Evolutionary conservation across 1,140 invertebrate genomes (phyloP).

Genomic region (Agrilus planipennis): DNA sequence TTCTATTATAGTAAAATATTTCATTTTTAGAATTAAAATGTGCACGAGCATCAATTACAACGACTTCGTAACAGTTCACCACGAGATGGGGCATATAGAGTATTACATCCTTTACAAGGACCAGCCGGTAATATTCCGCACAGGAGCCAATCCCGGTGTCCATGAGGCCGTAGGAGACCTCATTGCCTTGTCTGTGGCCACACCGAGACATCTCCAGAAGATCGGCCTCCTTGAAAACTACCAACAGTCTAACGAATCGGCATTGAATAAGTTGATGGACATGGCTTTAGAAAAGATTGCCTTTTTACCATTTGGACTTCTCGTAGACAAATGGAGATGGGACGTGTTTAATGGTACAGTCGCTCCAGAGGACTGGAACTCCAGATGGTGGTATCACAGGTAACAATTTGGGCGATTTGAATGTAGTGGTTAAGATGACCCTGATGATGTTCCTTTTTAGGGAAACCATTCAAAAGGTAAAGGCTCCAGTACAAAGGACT

Average conservation of each 20-base stretch:
- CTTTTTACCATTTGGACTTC: slow-evolving; percentile 44
- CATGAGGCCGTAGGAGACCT: slow-evolving; percentile 63
- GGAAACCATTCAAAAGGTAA: slow-evolving; percentile 27
- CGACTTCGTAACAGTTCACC: slow-evolving; percentile 60
- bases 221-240: slow-evolving; percentile 9
- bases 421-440: background rate
- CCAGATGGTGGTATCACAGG: slow-evolving; percentile 50
- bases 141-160: slow-evolving; percentile 64
- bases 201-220: slow-evolving; percentile 26
- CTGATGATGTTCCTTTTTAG: slow-evolving; percentile 4
- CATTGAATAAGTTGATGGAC: slow-evolving; percentile 35
- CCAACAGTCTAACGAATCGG: background rate
- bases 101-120: slow-evolving; percentile 60
- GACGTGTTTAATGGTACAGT: slow-evolving; percentile 44
- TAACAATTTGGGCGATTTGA: slow-evolving; percentile 25
- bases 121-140: slow-evolving; percentile 48
- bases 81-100: slow-evolving; percentile 67
- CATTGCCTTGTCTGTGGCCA: slow-evolving; percentile 48
- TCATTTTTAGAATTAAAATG: slow-evolving; percentile 40
- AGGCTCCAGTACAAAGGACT: slow-evolving; percentile 38
- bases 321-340: slow-evolving; percentile 46
- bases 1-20: slow-evolving; percentile 41
- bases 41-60: slow-evolving; percentile 55
- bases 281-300: slow-evolving; percentile 52
- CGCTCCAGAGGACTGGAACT: slow-evolving; percentile 39